Conservation (phyloP, 2,888 invertebrate genomes). For the Flabesymbios commensalis region DNA sequence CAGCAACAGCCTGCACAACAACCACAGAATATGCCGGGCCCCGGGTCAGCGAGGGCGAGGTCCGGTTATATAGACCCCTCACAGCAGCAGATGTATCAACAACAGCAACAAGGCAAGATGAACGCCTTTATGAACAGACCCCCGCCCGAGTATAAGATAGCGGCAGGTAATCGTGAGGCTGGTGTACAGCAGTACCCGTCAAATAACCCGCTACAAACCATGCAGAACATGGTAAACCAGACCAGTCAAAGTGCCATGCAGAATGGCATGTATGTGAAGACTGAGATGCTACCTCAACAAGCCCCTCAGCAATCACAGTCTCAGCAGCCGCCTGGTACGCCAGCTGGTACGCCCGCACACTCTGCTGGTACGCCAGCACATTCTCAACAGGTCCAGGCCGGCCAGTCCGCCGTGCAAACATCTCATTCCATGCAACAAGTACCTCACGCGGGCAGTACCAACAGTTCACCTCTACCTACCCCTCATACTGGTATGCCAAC, state of each 20-base stretch:
- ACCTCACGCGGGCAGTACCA: not conserved
- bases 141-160: conserved; percentile 79
- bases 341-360: not conserved
- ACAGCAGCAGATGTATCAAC: no score
- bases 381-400: conserved; percentile 3
- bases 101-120: no score
- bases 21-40: conserved; percentile 15
- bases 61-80: no score
- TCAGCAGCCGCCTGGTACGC: no score
- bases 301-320: no score
- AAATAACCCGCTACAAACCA: conserved; percentile 53
- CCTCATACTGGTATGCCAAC: conserved; percentile 52
- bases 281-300: no score
- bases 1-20: conserved; percentile 9
- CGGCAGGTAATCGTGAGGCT: conserved; percentile 20
- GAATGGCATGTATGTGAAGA: not conserved
- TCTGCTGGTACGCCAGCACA: not conserved
- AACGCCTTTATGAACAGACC: no score
- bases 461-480: not conserved
- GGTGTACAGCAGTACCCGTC: conserved; percentile 11
- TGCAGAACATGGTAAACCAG: conserved; percentile 66
- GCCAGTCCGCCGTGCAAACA: no score
- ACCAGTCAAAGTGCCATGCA: conserved; percentile 27
- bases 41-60: no score
- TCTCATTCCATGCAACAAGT: no score